These are phyloP conservation scores for Drepanosiphum platanoidis DNA, from an alignment of 2,888 invertebrate species.

Conservation along the genomic window DNA sequence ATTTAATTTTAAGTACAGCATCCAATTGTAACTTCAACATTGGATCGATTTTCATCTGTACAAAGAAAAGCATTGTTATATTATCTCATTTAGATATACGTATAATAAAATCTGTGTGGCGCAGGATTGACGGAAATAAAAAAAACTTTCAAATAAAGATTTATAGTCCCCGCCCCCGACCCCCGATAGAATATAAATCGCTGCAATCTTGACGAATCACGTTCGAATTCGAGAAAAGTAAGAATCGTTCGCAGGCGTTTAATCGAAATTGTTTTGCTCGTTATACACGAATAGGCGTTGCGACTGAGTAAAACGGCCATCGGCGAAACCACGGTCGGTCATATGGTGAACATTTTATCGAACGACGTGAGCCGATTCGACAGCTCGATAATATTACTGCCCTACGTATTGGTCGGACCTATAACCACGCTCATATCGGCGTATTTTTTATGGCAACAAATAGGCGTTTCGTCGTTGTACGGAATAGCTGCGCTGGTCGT, in stretches of 20 bases:
- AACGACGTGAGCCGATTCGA: slow-evolving; percentile 32
- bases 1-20: slow-evolving; percentile 6
- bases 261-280: not conserved
- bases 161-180: too few relatives aligned
- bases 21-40: not conserved
- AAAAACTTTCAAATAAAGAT: too few relatives aligned
- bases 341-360: slow-evolving; percentile 6
- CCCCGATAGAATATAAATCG: too few relatives aligned
- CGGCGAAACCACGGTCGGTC: not conserved
- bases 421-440: not conserved
- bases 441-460: slow-evolving; percentile 37
- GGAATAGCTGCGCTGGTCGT: not conserved
- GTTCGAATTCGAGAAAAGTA: too few relatives aligned
- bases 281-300: not conserved
- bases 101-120: too few relatives aligned
- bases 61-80: too few relatives aligned
- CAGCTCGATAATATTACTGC: not conserved
- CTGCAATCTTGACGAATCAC: too few relatives aligned
- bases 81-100: too few relatives aligned
- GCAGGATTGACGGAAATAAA: too few relatives aligned
- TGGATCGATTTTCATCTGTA: too few relatives aligned
- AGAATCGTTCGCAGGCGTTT: too few relatives aligned
- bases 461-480: slow-evolving; percentile 21
- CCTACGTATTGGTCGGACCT: slow-evolving; percentile 18
- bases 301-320: not conserved